These are phyloP conservation scores for Syrrhaptes paradoxus DNA, from an alignment of 2,113 vertebrate genomes.

Conservation along the genomic window DNA sequence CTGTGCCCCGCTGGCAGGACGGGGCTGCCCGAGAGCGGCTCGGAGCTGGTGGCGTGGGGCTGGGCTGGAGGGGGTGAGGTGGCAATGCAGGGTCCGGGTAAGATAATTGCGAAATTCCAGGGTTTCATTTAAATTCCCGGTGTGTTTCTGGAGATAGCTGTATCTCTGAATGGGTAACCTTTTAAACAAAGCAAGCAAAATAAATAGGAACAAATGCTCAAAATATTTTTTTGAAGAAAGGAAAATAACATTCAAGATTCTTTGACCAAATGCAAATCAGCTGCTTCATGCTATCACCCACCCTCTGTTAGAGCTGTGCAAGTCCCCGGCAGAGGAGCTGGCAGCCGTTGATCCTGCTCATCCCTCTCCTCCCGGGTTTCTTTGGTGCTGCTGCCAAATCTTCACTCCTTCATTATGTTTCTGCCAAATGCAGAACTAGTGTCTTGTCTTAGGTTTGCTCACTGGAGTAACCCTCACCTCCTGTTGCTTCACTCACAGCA, in stretches of 20 bases:
- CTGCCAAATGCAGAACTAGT: not conserved
- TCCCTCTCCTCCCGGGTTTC: not conserved
- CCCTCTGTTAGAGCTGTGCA: accelerated
- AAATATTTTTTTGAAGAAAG: not conserved
- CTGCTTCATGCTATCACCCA: accelerated
- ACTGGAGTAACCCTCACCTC: not conserved
- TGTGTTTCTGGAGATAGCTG: accelerated
- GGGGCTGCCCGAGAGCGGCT: accelerated
- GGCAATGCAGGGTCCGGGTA: not conserved
- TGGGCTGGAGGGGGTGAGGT: accelerated
- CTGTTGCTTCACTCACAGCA: not conserved
- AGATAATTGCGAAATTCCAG: accelerated
- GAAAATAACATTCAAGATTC: not conserved
- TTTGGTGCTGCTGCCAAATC: not conserved
- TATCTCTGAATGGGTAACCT: not conserved
- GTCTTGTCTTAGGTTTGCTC: not conserved
- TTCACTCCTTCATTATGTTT: accelerated
- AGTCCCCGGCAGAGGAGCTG: not conserved
- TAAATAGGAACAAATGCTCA: not conserved
- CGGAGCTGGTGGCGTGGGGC: accelerated
- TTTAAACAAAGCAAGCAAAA: not conserved
- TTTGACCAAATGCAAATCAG: not conserved
- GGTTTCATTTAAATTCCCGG: not conserved
- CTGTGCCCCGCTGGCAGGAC: too few relatives aligned
- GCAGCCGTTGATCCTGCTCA: accelerated